Evolutionary conservation across 2,113 vertebrate species (phyloP).

Genomic region (Albula goreensis): DNA sequence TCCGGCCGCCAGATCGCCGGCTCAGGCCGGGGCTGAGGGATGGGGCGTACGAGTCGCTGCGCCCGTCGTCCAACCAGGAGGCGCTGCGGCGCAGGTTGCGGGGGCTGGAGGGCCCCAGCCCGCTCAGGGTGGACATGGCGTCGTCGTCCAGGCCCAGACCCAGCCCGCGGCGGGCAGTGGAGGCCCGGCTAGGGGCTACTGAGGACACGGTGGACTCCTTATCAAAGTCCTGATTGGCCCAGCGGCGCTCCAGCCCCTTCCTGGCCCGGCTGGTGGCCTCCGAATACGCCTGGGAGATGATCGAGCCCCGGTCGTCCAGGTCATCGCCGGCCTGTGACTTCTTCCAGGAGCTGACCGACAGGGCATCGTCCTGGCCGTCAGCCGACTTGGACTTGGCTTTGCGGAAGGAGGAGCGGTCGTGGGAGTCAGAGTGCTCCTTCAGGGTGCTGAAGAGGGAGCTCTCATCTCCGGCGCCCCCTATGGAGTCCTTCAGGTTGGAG

Average conservation of each 20-base stretch:
- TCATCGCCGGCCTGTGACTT: conserved; percentile 60
- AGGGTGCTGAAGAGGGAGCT: conserved; percentile 79
- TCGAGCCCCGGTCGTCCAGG: conserved; percentile 60
- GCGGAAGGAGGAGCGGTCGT: conserved; percentile 71
- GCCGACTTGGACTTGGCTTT: conserved; percentile 65
- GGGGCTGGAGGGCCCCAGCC: conserved; percentile 71
- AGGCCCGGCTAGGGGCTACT: conserved; percentile 71
- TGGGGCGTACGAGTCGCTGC: conserved; percentile 38
- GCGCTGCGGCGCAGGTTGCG: conserved; percentile 65
- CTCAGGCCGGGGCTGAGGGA: conserved; percentile 68
- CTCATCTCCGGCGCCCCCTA: conserved; percentile 76
- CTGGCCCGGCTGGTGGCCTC: conserved; percentile 69
- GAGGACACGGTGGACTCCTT: conserved; percentile 70
- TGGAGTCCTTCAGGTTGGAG: conserved; percentile 78
- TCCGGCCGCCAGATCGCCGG: conserved; percentile 59
- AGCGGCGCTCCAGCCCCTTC: conserved; percentile 79
- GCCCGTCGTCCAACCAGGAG: conserved; percentile 64
- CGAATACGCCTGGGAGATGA: conserved; percentile 77
- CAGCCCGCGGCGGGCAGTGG: conserved; percentile 62
- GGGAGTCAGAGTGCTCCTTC: conserved; percentile 73
- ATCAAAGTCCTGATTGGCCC: conserved; percentile 74
- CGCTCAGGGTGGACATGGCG: conserved; percentile 71
- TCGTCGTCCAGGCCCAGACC: conserved; percentile 71
- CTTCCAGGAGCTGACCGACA: conserved; percentile 49
- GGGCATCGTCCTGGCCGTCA: conserved; percentile 59